These are phyloP conservation scores for Philaenus spumarius DNA, from an alignment of 1,140 invertebrate genomes.

Conservation along the genomic window DNA sequence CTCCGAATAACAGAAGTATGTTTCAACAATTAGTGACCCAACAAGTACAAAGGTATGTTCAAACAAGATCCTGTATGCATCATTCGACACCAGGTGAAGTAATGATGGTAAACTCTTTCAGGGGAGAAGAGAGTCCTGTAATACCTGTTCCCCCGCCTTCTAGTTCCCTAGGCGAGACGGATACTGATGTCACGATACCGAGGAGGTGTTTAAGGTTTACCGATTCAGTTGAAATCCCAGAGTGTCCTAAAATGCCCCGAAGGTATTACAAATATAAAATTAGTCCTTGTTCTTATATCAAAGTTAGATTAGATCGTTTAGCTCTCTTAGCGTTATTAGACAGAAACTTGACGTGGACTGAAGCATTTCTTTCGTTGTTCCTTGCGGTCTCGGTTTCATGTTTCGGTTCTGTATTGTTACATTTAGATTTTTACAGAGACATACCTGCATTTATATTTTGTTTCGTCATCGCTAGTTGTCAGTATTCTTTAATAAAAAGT, in stretches of 20 bases:
- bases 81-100: background rate
- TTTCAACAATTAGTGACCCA: conserved; percentile 4
- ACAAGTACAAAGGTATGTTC: background rate
- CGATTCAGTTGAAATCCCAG: conserved; percentile 29
- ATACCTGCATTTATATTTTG: conserved; percentile 92
- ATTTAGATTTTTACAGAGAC: conserved; percentile 83
- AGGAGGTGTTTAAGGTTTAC: conserved; percentile 31
- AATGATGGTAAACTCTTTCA: conserved; percentile 1
- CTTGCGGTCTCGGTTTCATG: conserved; percentile 81
- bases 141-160: conserved; percentile 19
- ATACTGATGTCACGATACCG: conserved; percentile 31
- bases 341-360: conserved; percentile 76
- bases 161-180: conserved; percentile 34
- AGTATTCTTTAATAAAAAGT: conserved; percentile 96
- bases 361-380: conserved; percentile 77
- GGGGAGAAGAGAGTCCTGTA: conserved; percentile 4
- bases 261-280: conserved; percentile 29
- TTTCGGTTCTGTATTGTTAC: conserved; percentile 76
- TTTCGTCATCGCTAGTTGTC: conserved; percentile 92
- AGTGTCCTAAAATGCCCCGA: conserved; percentile 24
- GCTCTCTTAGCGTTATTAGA: conserved; percentile 89
- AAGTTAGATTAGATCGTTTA: conserved; percentile 85
- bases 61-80: background rate
- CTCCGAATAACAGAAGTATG: conserved; percentile 8
- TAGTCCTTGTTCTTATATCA: conserved; percentile 59